Percentiles rank a stretch among this genome's conserved stretches.
These are phyloP conservation scores for Megaceryle alcyon DNA, from an alignment of 2,797 vertebrate genomes.

Conservation along the genomic window DNA sequence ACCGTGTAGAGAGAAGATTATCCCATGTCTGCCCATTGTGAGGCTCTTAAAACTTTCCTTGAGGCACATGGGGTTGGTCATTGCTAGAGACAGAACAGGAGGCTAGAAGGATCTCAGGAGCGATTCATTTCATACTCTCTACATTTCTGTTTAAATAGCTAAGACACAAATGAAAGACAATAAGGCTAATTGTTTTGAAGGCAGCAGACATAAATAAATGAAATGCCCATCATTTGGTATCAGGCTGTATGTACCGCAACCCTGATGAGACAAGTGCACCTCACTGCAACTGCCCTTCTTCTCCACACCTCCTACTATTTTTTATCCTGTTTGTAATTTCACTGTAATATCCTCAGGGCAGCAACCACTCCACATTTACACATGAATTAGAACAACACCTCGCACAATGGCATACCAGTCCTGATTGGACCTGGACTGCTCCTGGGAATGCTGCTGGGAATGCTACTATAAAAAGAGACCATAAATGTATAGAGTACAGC, in stretches of 20 bases:
- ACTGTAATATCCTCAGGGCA: constrained; percentile 57
- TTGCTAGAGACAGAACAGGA: background rate
- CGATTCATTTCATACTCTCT: background rate
- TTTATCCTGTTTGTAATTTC: constrained; percentile 56
- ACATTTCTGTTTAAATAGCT: background rate
- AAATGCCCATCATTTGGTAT: background rate
- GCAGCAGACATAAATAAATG: background rate
- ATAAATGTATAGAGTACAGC: constrained; percentile 29
- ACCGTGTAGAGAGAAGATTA: constrained; percentile 36
- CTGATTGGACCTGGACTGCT: constrained; percentile 59
- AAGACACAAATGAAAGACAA: background rate
- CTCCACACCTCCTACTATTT: constrained; percentile 12
- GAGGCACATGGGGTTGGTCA: background rate
- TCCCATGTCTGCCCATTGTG: constrained; percentile 28
- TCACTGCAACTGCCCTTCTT: background rate
- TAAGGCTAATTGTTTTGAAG: constrained; percentile 11
- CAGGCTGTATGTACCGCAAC: background rate
- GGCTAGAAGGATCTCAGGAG: background rate
- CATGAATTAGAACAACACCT: constrained; percentile 68
- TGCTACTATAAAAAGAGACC: constrained; percentile 53
- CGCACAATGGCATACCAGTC: constrained; percentile 46
- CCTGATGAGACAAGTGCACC: background rate
- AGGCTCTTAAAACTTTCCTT: constrained; percentile 15
- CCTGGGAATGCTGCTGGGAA: constrained; percentile 55
- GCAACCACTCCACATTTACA: constrained; percentile 63